Evolutionary conservation across 2,797 vertebrate species (phyloP).

Genomic region (Melanitta fusca): DNA sequence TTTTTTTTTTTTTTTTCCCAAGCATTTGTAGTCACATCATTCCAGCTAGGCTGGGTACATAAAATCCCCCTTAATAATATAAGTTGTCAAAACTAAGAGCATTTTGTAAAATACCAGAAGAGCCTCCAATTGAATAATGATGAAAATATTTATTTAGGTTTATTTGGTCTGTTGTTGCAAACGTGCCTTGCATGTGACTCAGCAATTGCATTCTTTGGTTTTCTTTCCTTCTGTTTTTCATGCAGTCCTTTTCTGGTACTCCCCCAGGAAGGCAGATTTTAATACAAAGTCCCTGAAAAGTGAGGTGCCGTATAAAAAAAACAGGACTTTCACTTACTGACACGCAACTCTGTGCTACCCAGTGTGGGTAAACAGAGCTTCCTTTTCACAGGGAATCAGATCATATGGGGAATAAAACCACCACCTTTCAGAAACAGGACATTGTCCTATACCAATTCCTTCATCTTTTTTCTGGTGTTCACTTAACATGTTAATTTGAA

Average conservation of each 20-base stretch:
- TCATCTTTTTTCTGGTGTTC: neutral
- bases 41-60: conserved; percentile 3
- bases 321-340: neutral
- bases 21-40: conserved; percentile 22
- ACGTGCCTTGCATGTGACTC: conserved; percentile 15
- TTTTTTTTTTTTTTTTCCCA: neutral
- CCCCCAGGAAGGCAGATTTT: conserved; percentile 7
- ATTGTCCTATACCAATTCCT: neutral
- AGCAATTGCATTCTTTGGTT: neutral
- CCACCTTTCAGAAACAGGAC: neutral
- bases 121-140: conserved; percentile 18
- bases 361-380: neutral
- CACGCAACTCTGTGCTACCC: neutral
- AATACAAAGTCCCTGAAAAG: neutral
- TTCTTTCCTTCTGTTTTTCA: conserved; percentile 37
- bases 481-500: neutral
- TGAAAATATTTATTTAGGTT: conserved; percentile 48
- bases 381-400: neutral
- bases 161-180: conserved; percentile 21
- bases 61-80: conserved; percentile 28
- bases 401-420: neutral
- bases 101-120: conserved; percentile 32
- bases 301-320: neutral
- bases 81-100: conserved; percentile 32
- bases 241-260: neutral